These are phyloP conservation scores for Petaurus breviceps DNA, from an alignment of 2,113 vertebrate genomes.

Conservation along the genomic window DNA sequence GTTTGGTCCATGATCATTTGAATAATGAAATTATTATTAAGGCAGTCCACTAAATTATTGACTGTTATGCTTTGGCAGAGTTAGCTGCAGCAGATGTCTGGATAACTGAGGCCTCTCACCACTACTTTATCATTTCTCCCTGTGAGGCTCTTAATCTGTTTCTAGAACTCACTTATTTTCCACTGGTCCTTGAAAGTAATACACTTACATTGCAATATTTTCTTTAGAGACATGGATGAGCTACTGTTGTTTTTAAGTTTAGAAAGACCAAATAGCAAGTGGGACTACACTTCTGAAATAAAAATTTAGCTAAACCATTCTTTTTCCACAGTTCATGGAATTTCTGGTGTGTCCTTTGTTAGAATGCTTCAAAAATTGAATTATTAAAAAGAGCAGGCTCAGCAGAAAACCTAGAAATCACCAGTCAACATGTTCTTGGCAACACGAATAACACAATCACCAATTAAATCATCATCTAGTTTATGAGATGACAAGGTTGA, in stretches of 20 bases:
- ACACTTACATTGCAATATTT: neutral
- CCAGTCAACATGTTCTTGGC: neutral
- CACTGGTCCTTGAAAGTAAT: neutral
- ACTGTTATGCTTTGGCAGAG: too few relatives aligned
- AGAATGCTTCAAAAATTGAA: neutral
- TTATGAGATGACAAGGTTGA: neutral
- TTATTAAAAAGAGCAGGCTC: neutral
- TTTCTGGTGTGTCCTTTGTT: neutral
- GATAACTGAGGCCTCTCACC: too few relatives aligned
- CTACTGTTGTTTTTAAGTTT: neutral
- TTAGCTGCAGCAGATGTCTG: too few relatives aligned
- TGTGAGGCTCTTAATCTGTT: too few relatives aligned
- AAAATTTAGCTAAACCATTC: neutral
- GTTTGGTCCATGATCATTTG: too few relatives aligned
- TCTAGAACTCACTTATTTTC: too few relatives aligned
- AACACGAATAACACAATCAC: neutral
- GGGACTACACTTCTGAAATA: neutral
- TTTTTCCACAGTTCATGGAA: neutral
- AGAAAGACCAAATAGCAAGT: too few relatives aligned
- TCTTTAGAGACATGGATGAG: neutral
- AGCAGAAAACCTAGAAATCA: neutral
- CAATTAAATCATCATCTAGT: neutral
- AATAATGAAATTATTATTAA: too few relatives aligned
- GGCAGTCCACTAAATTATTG: too few relatives aligned
- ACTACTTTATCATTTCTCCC: too few relatives aligned